phyloP scores from a whole-genome alignment of 1,140 invertebrate species.

The Calliopsis andreniformis region DNA sequence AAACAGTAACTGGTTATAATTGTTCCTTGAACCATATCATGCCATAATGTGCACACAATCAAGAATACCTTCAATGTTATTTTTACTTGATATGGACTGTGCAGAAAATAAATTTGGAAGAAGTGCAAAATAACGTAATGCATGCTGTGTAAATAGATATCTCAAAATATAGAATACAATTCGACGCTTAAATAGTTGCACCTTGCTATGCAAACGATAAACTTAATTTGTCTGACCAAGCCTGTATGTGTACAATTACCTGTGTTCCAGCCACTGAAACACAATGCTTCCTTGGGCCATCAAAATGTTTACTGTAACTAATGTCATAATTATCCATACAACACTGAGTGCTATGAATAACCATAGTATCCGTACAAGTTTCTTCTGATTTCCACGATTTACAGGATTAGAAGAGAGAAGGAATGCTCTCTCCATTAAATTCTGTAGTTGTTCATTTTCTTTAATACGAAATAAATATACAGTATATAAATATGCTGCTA shows the following conservation, averaged over 20 bases:
- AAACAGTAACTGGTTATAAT: slow-evolving; percentile 90
- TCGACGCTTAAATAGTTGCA: background rate
- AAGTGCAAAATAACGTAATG: slow-evolving; percentile 13
- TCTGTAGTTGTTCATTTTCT: slow-evolving; percentile 93
- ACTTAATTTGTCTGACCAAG: background rate
- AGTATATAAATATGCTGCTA: slow-evolving; percentile 89
- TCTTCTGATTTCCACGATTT: slow-evolving; percentile 85
- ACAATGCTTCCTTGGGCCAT: slow-evolving; percentile 84
- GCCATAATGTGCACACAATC: slow-evolving; percentile 86
- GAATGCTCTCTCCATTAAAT: slow-evolving; percentile 94
- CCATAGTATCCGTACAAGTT: slow-evolving; percentile 86
- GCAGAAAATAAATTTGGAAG: slow-evolving; percentile 65
- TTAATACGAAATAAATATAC: slow-evolving; percentile 90
- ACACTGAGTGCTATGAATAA: slow-evolving; percentile 86
- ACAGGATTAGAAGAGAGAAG: slow-evolving; percentile 85
- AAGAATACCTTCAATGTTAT: slow-evolving; percentile 83
- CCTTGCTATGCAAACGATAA: background rate
- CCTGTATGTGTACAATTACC: slow-evolving; percentile 56
- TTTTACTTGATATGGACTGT: slow-evolving; percentile 80
- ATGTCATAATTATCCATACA: slow-evolving; percentile 86
- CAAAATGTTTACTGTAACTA: slow-evolving; percentile 86
- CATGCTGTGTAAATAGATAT: background rate
- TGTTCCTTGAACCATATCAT: slow-evolving; percentile 89
- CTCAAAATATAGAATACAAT: background rate
- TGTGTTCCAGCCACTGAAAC: slow-evolving; percentile 85